Evolutionary conservation across 2,888 invertebrate species (phyloP), one percentile per base, ranked within the genome.

Genomic region (Zygaena filipendulae): DNA sequence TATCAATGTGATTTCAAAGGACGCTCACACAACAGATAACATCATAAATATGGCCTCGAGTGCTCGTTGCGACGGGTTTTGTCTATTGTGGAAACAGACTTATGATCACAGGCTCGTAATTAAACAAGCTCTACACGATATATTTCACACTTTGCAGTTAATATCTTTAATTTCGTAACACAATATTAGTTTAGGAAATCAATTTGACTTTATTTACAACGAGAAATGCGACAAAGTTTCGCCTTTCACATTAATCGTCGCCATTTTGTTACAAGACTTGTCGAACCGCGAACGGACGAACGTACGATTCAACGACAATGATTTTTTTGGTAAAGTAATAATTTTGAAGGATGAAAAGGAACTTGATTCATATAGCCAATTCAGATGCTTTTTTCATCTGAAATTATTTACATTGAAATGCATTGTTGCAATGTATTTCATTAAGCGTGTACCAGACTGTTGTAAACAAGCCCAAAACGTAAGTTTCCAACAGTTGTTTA

Each of bases 31-130:
- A 54, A 68, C 64, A 80, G 81, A 81, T 81, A 81, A 81, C 80
- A 81, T 81, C 80, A 75, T 84, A 84, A 84, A 84, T 84, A 85
- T 84, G 84, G 84, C 84, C 84, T 84, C 72, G 48, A 70, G 67
- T 63, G 59, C 61, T 77, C 62, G 82, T 71, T 74, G 67, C 66
- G 71, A 80, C 68, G 70, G 69, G 75, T 75, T 77, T 72, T 69
- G 68, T 71, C 74, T 74, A 71, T 72, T 72, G 74, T 74, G 74
- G 70, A 72, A 72, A 59, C n/a, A n/a, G n/a, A n/a, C n/a, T n/a
- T n/a, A n/a, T n/a, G n/a, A n/a, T n/a, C n/a, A n/a, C n/a, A n/a
- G n/a, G n/a, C n/a, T n/a, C n/a, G n/a, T n/a, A n/a, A n/a, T n/a
- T n/a, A n/a, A n/a, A n/a, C n/a, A n/a, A n/a, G n/a, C n/a, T n/a